Base-by-base conservation (phyloP, 1,140 invertebrate genomes). In the Plodia interpunctella region DNA sequence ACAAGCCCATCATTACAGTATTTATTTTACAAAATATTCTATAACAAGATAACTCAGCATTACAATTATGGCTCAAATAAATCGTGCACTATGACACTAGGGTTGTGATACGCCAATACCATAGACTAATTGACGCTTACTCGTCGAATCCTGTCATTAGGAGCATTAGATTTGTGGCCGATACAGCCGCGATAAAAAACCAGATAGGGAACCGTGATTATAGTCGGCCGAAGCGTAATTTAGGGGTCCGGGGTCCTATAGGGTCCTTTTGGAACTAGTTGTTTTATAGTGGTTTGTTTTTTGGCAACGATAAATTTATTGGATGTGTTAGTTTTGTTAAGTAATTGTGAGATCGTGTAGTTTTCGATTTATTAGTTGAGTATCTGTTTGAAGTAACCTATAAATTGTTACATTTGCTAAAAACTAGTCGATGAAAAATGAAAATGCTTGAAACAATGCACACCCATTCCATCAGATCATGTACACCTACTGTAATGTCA, bases 91-190 rank as follows among this genome's bases (percentile, higher is more conserved):
- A 73, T 74, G 75, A 72, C 73, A 82, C 54, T 69, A 68, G 68
- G 68, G 70, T 63, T 69, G 63, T 68, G 38, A 44, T 44, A 44
- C 15, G 38, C n/a, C 15, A n/a, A 44, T 62, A 62, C 70, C 61
- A 74, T 63, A 67, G 63, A 18, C 51, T 74, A 78, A 78, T 44
- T 76, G 69, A 57, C 65, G 62, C 19, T 63, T 44, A 65, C 68
- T 67, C 63, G 69, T 72, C 72, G 74, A 74, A 78, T 77, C 69
- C 76, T 70, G 65, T 80, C 78, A 83, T 83, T 83, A 83, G 75
- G 65, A 64, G 68, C 77, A 82, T 80, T 82, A 83, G 80, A 83
- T 83, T 74, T 80, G 78, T 80, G 80, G 75, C 72, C 70, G 74
- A 81, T 80, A 78, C 71, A 61, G 63, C 19, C 51, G n/a, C 62